Conservation (phyloP, 2,888 invertebrate species). For the Saturnia japonica region DNA sequence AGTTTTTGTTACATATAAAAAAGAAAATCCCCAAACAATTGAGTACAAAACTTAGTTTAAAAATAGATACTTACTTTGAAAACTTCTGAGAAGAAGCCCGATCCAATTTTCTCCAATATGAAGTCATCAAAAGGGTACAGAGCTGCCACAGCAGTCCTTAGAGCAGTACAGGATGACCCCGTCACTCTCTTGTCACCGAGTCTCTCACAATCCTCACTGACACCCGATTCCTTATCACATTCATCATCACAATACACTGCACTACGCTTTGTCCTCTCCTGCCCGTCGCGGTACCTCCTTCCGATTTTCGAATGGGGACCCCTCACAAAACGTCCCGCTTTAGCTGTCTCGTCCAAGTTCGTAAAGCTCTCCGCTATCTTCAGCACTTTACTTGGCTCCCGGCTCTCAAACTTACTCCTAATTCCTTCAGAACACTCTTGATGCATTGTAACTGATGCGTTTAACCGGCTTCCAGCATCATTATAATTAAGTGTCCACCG, state of each 20-base stretch:
- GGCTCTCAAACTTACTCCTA: conserved; percentile 73
- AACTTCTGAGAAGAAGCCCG: conserved; percentile 98
- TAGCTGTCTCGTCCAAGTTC: conserved; percentile 76
- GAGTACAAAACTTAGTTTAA: neutral
- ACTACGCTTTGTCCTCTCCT: conserved; percentile 68
- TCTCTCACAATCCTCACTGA: conserved; percentile 74
- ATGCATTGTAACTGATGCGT: conserved; percentile 76
- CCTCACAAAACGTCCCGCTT: conserved; percentile 71
- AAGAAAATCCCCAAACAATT: neutral
- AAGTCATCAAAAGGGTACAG: conserved; percentile 97
- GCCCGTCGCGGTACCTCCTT: conserved; percentile 57
- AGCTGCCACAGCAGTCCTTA: conserved; percentile 95
- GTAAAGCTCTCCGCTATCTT: conserved; percentile 81
- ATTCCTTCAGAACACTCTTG: conserved; percentile 68
- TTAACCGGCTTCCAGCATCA: conserved; percentile 78
- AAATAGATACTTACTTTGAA: conserved; percentile 90
- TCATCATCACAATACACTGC: conserved; percentile 74
- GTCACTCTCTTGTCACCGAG: conserved; percentile 73
- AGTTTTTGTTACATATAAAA: neutral
- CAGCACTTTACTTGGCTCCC: conserved; percentile 77
- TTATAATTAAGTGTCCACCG: conserved; percentile 63
- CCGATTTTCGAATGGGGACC: conserved; percentile 73
- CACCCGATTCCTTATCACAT: conserved; percentile 78
- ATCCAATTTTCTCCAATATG: conserved; percentile 94
- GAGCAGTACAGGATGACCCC: conserved; percentile 90